Evolutionary conservation across 1,140 invertebrate species (phyloP), one percentile per base, ranked within the genome.

Genomic region (Protaetia brevitarsis): DNA sequence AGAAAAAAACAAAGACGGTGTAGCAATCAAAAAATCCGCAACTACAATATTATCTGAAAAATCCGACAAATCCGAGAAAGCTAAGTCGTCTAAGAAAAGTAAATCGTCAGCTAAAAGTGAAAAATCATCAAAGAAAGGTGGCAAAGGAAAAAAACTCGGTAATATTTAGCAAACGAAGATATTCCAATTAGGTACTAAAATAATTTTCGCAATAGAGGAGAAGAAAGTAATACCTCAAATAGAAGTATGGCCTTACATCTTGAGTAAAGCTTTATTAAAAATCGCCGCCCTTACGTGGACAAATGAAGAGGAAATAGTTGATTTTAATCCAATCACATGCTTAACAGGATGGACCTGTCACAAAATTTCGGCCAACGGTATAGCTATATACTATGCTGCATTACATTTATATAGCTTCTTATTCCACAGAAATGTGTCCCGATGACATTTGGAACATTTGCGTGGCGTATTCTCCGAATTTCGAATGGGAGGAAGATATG

Each of bases 251-350:
- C 75, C 77, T 2, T 68, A 71, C 28, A 29, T 78, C 21, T 58
- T 78, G 26, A 66, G 66, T n/a, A 77, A 77, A 69, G 77, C 67
- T n/a, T 61, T 78, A 3, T 36, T 78, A 21, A 77, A 77, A 67
- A 26, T 78, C 11, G 72, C 73, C 4, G 70, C 66, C 56, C 51
- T 78, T 11, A 72, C 68, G 28, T 72, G 68, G 70, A 21, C 16
- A 1, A 36, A 70, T n/a, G n/a, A 62, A 6, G 13, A 69, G 0
- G 73, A 75, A 51, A 28, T 73, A 2, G 30, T 68, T 4, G 73
- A 77, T 59, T 75, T 74, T 66, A 70, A 72, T 68, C 68, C 76
- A 8, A 69, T 77, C 27, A 63, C 68, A 19, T 72, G 66, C 62
- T 56, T 78, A n/a, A 77, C 75, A 5, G 76, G 76, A 65, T 78